These are phyloP conservation scores for Uria aalge DNA, from an alignment of 2,113 vertebrate species.

Conservation along the genomic window DNA sequence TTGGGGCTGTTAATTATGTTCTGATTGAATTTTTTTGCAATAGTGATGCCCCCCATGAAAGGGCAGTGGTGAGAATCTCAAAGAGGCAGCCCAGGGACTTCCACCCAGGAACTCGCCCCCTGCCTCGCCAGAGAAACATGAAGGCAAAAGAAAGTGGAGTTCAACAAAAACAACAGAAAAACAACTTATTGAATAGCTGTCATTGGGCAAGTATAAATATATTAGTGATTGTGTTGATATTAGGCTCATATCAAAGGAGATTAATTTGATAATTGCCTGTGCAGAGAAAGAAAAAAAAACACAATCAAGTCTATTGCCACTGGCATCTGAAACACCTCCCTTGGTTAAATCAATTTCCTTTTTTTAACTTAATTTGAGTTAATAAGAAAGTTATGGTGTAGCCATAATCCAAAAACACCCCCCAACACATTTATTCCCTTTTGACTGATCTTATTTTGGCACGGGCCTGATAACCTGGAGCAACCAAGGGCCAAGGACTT, in stretches of 20 bases:
- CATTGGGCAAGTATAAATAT: neutral
- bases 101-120: neutral
- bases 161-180: neutral
- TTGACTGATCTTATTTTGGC: neutral
- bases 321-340: neutral
- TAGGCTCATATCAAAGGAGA: neutral
- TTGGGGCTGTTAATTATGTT: neutral
- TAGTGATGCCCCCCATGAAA: neutral
- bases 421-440: neutral
- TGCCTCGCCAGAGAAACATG: neutral
- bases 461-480: neutral
- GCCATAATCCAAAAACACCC: neutral
- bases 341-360: constrained; percentile 19
- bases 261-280: constrained; percentile 39
- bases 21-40: neutral
- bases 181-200: neutral
- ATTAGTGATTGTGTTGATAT: neutral
- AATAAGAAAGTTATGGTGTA: constrained; percentile 12
- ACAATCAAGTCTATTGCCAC: neutral
- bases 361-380: constrained; percentile 15
- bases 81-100: neutral
- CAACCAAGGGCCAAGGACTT: neutral
- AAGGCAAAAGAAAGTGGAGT: neutral
- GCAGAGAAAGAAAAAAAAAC: neutral
- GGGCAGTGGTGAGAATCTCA: neutral